Conservation (phyloP, 2,797 vertebrate species). For the Enteromius radiatus region DNA sequence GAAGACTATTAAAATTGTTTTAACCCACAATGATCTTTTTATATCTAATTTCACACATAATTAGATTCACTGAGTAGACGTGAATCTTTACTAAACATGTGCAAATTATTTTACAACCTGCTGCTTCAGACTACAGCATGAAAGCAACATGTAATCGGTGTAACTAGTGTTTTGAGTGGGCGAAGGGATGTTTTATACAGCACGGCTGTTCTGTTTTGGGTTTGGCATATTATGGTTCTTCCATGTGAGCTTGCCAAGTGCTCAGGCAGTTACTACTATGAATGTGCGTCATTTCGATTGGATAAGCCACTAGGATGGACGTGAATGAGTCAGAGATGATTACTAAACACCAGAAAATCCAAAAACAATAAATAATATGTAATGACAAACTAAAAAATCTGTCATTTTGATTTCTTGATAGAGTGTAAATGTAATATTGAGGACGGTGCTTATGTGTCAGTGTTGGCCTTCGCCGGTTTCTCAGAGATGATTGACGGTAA, state of each 20-base stretch:
- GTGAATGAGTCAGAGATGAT: slow-evolving; percentile 10
- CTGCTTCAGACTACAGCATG: slow-evolving; percentile 33
- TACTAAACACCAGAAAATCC: slow-evolving; percentile 7
- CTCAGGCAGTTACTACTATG: slow-evolving; percentile 34
- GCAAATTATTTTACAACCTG: slow-evolving; percentile 47
- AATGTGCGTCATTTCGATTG: slow-evolving; percentile 21
- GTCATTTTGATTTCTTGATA: slow-evolving; percentile 10
- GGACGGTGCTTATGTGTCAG: slow-evolving; percentile 13
- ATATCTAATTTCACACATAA: slow-evolving; percentile 52
- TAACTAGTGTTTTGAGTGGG: slow-evolving; percentile 30
- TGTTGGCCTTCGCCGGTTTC: slow-evolving; percentile 1
- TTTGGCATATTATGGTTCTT: slow-evolving; percentile 34
- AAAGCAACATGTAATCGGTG: slow-evolving; percentile 12
- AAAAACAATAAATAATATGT: neutral
- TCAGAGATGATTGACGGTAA: slow-evolving; percentile 27
- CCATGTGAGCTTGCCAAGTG: slow-evolving; percentile 19
- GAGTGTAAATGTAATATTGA: slow-evolving; percentile 15
- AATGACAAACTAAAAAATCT: neutral
- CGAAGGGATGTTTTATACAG: neutral
- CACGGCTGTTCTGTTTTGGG: neutral
- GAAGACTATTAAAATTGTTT: slow-evolving; percentile 65
- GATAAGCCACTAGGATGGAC: slow-evolving; percentile 9
- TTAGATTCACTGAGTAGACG: slow-evolving; percentile 55
- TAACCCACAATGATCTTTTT: slow-evolving; percentile 44
- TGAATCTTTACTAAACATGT: slow-evolving; percentile 4